Evolutionary conservation across 2,797 vertebrate species (phyloP).

Genomic region (Ambastaia sidthimunki): DNA sequence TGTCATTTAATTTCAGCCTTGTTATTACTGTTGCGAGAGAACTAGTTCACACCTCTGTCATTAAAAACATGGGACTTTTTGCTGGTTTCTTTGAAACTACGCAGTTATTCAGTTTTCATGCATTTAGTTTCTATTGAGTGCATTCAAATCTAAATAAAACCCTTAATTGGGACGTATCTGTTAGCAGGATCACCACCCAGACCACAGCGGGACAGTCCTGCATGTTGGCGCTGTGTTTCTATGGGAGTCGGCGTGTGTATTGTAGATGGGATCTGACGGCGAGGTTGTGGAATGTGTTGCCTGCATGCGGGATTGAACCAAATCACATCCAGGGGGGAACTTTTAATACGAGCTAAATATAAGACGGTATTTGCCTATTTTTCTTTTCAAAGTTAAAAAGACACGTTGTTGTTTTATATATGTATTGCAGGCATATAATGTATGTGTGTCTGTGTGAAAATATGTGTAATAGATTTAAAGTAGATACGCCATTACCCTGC

Average conservation of each 20-base stretch:
- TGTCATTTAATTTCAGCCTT: conserved; percentile 45
- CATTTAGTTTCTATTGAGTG: too few relatives aligned
- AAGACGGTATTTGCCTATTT: not conserved
- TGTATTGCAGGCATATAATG: too few relatives aligned
- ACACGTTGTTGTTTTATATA: fast-evolving
- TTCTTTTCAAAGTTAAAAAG: not conserved
- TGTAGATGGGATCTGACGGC: conserved; percentile 62
- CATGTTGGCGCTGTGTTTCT: conserved; percentile 50
- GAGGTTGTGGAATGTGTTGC: conserved; percentile 68
- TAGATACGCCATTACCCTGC: conserved; percentile 58
- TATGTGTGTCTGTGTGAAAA: not conserved
- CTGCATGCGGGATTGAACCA: conserved; percentile 61
- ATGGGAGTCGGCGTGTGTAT: conserved; percentile 31
- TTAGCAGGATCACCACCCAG: not conserved
- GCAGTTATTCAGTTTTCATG: not conserved
- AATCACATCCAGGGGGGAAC: conserved; percentile 19
- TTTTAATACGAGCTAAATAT: not conserved
- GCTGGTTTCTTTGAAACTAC: not conserved
- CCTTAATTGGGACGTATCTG: not conserved
- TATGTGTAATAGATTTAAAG: not conserved
- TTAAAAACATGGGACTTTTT: not conserved
- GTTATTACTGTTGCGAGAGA: conserved; percentile 44
- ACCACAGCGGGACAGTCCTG: conserved; percentile 39
- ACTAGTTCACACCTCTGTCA: conserved; percentile 37
- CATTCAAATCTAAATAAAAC: not conserved